A percentile compares a stretch with the other conserved stretches of the same genome.
Evolutionary conservation across 2,888 invertebrate genomes (phyloP).

Genomic region (Crematogaster levior): DNA sequence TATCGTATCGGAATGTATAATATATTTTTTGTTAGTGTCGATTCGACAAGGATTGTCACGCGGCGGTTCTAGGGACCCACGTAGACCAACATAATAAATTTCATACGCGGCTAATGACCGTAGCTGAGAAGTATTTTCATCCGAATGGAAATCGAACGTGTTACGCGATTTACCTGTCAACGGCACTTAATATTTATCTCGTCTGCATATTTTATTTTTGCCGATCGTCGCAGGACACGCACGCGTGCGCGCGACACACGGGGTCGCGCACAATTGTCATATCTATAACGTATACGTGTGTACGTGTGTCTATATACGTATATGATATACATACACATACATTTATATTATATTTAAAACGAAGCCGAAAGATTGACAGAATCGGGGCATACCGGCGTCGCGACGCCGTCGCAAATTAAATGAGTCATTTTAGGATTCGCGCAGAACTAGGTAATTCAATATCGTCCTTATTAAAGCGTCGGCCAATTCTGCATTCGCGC

Average conservation of each 20-base stretch:
- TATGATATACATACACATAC: slow-evolving; percentile 14
- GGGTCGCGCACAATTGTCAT: background rate
- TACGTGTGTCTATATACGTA: background rate
- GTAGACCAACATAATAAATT: slow-evolving; percentile 20
- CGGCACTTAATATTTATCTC: slow-evolving; percentile 77
- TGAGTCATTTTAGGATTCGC: slow-evolving; percentile 81
- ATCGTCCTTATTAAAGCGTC: slow-evolving; percentile 77
- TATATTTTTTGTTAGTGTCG: background rate
- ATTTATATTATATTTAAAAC: slow-evolving; percentile 81
- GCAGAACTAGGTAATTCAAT: slow-evolving; percentile 80
- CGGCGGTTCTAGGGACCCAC: background rate
- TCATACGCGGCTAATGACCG: slow-evolving; percentile 47
- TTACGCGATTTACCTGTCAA: slow-evolving; percentile 73
- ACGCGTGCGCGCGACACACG: slow-evolving; percentile 3
- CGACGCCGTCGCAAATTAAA: slow-evolving; percentile 83
- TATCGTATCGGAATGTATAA: background rate
- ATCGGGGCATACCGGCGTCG: slow-evolving; percentile 82
- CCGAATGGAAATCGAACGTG: slow-evolving; percentile 57
- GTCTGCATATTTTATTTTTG: slow-evolving; percentile 79
- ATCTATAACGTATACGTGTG: too few species aligned
- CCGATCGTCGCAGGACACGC: slow-evolving; percentile 70
- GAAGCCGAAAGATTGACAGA: slow-evolving; percentile 82
- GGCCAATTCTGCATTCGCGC: slow-evolving; percentile 62
- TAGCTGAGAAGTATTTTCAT: slow-evolving; percentile 53
- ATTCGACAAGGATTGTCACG: slow-evolving; percentile 10